Conservation (phyloP, 2,113 vertebrate genomes). For the Chinchilla lanigera region DNA sequence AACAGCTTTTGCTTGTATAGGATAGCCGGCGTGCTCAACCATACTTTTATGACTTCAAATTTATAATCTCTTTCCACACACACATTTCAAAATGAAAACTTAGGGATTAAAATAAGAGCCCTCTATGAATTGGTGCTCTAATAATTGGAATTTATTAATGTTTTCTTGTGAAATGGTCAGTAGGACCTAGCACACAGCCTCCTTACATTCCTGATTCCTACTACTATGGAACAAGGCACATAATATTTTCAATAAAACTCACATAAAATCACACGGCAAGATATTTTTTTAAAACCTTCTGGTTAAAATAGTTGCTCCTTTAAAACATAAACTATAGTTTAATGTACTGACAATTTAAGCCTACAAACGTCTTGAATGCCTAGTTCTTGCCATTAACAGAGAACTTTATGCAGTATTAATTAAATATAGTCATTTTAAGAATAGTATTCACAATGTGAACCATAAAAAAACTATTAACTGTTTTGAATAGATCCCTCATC, state of each 20-base stretch:
- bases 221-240: background rate
- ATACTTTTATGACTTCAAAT: background rate
- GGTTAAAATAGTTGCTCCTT: background rate
- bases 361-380: background rate
- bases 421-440: background rate
- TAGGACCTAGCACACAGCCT: background rate
- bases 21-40: background rate
- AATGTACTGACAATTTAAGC: background rate
- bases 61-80: background rate
- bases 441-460: background rate
- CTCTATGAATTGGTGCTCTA: background rate
- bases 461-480: background rate
- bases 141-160: background rate
- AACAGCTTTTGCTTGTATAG: background rate
- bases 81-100: background rate
- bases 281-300: background rate
- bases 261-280: background rate
- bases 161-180: background rate
- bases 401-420: background rate
- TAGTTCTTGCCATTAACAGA: background rate
- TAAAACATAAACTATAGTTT: background rate
- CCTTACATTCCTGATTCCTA: background rate
- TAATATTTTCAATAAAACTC: background rate
- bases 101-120: background rate
- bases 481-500: conserved; percentile 2